Evolutionary conservation across 2,797 vertebrate species (phyloP), one percentile per base, ranked within the genome.

Genomic region (Thalassophryne amazonica): DNA sequence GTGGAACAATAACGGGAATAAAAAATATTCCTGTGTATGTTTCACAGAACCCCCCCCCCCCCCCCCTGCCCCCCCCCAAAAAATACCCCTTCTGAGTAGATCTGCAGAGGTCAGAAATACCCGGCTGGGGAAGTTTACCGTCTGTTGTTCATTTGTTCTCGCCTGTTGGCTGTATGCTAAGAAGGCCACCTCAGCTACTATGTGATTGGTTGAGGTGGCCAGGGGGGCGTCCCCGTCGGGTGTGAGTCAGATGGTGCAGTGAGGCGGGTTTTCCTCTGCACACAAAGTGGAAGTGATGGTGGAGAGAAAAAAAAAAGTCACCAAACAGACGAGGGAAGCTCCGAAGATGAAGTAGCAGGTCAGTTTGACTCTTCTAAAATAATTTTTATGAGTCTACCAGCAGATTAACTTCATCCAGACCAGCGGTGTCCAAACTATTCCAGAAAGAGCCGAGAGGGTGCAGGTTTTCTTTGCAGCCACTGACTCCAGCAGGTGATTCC

Each of bases 231-330:
- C 69, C 61, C 8, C 0, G 3, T 2, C 0, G 2, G 0, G 15
- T 24, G 24, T 62, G 59, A 67, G 22, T 57, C 48, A 60, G 25
- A 33, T 1, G 9, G 3, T 10, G 11, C 15, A 11, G 33, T 1
- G 7, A 43, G 29, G 14, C 6, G 12, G 23, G 12, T 22, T 33
- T 22, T 32, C 14, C 12, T 14, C 9, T 23, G 19, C 22, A 2
- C 20, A 48, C 22, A 2, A n/a, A 45, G 59, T 64, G 66, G 66
- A 68, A 70, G 59, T 45, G 0, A 29, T 5, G 17, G 1, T 15
- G 25, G 37, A 4, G 8, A 28, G 27, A 8, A 1, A 28, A 27
- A 8, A 1, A 22, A 20, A 41, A 59, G 36, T 1, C 36, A 45
- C 11, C 21, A 55, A 12, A 52, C 4, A 53, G 9, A 25, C 16